phyloP scores from a whole-genome alignment of 2,113 vertebrate species.

The Empidonax alnorum region DNA sequence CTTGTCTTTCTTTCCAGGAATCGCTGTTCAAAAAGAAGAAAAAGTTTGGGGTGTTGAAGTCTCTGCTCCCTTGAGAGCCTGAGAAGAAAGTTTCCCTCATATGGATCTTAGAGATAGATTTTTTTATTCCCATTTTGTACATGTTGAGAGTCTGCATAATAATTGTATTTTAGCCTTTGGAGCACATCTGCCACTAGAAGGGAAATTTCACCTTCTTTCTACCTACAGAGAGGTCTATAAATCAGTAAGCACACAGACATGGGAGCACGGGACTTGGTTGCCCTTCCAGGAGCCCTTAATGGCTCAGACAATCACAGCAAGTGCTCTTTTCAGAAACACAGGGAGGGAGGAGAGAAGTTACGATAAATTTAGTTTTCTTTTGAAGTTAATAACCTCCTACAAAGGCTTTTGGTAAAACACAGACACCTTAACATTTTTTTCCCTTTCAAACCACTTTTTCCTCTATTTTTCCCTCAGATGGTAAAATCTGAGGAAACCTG shows the following conservation, averaged over 20 bases:
- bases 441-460: constrained; percentile 58
- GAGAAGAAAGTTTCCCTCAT: constrained; percentile 36
- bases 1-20: neutral
- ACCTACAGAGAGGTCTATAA: constrained; percentile 56
- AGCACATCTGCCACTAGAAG: constrained; percentile 45
- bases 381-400: constrained; percentile 75
- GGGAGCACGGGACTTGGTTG: neutral
- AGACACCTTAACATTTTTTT: constrained; percentile 63
- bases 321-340: constrained; percentile 53
- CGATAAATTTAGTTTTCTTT: constrained; percentile 68
- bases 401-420: constrained; percentile 68
- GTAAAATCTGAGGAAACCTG: constrained; percentile 63
- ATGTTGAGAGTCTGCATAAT: constrained; percentile 37
- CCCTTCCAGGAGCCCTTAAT: constrained; percentile 40
- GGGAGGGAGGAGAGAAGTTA: constrained; percentile 22
- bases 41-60: constrained; percentile 27
- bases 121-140: constrained; percentile 45
- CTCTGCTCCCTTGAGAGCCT: neutral
- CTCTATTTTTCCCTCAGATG: constrained; percentile 52
- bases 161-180: constrained; percentile 55
- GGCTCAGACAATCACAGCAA: constrained; percentile 25
- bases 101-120: constrained; percentile 4
- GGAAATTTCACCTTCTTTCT: constrained; percentile 55
- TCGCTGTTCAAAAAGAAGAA: constrained; percentile 21
- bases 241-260: constrained; percentile 1